phyloP scores from a whole-genome alignment of 2,797 vertebrate genomes.

The Xiphophorus birchmanni region DNA sequence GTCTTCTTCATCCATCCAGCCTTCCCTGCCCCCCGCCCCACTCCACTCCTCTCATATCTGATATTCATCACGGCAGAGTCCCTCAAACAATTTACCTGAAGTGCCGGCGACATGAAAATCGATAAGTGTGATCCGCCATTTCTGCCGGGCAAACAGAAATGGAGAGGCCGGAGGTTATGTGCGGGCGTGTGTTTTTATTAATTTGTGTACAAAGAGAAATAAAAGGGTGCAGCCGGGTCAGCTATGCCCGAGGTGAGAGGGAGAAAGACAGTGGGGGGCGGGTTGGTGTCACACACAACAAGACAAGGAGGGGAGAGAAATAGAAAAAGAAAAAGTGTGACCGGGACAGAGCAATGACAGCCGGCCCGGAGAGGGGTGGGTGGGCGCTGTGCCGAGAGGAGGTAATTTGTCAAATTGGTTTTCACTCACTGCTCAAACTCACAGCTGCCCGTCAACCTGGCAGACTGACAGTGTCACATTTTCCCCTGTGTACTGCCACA shows the following conservation, averaged over 20 bases:
- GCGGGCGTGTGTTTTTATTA: slow-evolving; percentile 65
- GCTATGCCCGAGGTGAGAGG: slow-evolving; percentile 46
- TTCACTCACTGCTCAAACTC: slow-evolving; percentile 81
- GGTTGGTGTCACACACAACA: slow-evolving; percentile 43
- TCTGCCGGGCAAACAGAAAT: slow-evolving; percentile 90
- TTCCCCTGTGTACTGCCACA: slow-evolving; percentile 63
- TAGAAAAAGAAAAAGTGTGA: slow-evolving; percentile 34
- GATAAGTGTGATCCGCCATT: slow-evolving; percentile 85
- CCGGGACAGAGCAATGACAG: slow-evolving; percentile 45
- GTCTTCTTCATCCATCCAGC: slow-evolving; percentile 68
- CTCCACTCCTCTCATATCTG: slow-evolving; percentile 76
- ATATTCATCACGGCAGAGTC: slow-evolving; percentile 88
- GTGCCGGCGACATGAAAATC: slow-evolving; percentile 86
- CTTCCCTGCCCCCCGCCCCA: slow-evolving; percentile 48
- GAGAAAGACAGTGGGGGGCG: neutral
- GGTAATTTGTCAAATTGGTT: slow-evolving; percentile 87
- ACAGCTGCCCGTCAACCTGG: slow-evolving; percentile 84
- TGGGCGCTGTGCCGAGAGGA: slow-evolving; percentile 62
- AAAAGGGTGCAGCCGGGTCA: slow-evolving; percentile 56
- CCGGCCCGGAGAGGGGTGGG: slow-evolving; percentile 56
- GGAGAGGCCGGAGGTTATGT: slow-evolving; percentile 64
- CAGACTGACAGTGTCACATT: slow-evolving; percentile 83
- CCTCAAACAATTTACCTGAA: slow-evolving; percentile 91
- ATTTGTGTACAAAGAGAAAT: slow-evolving; percentile 65
- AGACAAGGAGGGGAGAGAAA: slow-evolving; percentile 43